Conservation (phyloP, 2,888 invertebrate genomes). For the Sisyra terminalis region DNA sequence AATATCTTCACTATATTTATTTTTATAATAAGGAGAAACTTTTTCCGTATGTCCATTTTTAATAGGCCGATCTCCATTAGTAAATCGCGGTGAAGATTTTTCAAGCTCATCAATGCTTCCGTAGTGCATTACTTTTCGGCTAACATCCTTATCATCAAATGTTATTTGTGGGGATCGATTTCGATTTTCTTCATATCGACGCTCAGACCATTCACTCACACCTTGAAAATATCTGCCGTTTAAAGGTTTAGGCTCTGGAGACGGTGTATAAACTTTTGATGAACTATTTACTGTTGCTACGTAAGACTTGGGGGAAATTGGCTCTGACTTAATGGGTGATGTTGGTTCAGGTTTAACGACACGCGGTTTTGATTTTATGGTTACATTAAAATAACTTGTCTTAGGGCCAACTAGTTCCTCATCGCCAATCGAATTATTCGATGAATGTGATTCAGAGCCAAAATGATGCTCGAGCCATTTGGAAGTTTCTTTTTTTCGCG, state of each 20-base stretch:
- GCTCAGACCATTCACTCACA: constrained; percentile 64
- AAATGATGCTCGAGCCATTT: constrained; percentile 87
- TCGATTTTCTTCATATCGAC: constrained; percentile 21
- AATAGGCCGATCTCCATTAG: background rate
- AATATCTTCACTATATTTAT: background rate
- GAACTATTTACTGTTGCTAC: constrained; percentile 13
- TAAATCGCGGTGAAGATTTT: background rate
- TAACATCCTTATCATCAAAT: background rate
- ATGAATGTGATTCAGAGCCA: constrained; percentile 69
- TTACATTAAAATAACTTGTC: constrained; percentile 60
- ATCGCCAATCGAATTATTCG: constrained; percentile 50
- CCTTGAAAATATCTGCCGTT: constrained; percentile 42
- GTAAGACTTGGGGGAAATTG: constrained; percentile 14
- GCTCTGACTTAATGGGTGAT: constrained; percentile 19
- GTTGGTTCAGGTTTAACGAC: constrained; percentile 19
- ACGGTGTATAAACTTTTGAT: constrained; percentile 11
- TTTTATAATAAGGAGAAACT: background rate
- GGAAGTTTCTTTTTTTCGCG: constrained; percentile 75
- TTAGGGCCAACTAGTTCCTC: constrained; percentile 39
- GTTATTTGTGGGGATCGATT: background rate
- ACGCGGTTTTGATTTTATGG: constrained; percentile 47
- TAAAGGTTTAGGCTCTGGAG: constrained; percentile 29
- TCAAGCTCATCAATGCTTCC: constrained; percentile 6
- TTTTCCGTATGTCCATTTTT: background rate
- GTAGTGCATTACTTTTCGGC: background rate